phyloP scores from a whole-genome alignment of 2,888 invertebrate genomes.

The Lacanobia oleracea region DNA sequence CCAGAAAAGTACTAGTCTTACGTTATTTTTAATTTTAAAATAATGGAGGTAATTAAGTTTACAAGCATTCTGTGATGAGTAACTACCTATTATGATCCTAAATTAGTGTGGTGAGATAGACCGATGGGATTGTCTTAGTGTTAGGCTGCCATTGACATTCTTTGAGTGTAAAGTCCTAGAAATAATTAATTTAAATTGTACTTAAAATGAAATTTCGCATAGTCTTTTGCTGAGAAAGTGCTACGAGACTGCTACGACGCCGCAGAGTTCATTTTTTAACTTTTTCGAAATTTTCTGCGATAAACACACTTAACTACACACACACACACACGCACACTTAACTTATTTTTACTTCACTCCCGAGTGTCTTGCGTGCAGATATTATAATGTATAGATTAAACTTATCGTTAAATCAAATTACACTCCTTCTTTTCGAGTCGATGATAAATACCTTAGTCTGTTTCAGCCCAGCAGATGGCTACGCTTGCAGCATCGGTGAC shows the following conservation, averaged over 20 bases:
- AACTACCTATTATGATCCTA: neutral
- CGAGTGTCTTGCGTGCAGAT: neutral
- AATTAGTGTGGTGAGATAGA: neutral
- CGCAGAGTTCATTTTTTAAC: neutral
- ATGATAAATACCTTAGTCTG: too few relatives aligned
- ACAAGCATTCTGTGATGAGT: neutral
- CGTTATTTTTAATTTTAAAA: neutral
- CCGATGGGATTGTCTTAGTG: neutral
- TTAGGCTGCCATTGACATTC: neutral
- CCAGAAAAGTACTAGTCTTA: too few relatives aligned
- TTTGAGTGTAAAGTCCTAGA: neutral
- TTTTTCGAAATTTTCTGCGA: neutral
- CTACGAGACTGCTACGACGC: constrained; percentile 14
- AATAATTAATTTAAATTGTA: too few relatives aligned
- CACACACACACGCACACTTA: too few relatives aligned
- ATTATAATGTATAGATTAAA: neutral
- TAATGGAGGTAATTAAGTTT: neutral
- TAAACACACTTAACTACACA: neutral
- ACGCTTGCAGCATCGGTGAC: too few relatives aligned
- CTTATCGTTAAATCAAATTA: too few relatives aligned
- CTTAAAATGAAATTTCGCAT: neutral
- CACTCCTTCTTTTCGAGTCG: too few relatives aligned
- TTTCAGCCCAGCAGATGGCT: too few relatives aligned
- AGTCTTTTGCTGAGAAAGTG: neutral
- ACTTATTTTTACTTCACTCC: neutral